phyloP scores from a whole-genome alignment of 2,797 vertebrate genomes.

The Esox lucius region DNA sequence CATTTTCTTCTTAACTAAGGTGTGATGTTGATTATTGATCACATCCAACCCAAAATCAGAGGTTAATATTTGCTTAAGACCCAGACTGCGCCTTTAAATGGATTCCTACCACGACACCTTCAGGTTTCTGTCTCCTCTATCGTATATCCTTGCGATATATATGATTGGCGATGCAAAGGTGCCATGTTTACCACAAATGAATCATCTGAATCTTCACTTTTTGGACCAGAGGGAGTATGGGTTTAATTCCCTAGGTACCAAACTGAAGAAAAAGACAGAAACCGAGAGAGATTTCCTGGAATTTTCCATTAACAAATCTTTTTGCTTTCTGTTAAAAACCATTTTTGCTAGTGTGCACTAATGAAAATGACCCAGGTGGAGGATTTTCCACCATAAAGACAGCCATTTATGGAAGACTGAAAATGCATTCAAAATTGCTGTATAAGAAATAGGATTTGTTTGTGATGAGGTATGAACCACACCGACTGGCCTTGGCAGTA shows the following conservation, averaged over 20 bases:
- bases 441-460: not conserved
- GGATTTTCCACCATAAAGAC: not conserved
- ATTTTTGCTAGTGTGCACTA: not conserved
- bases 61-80: too few species aligned
- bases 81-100: not conserved
- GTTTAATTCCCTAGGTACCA: not conserved
- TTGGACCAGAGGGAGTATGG: not conserved
- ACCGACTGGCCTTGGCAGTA: constrained; percentile 54
- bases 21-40: too few species aligned
- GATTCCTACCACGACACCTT: not conserved
- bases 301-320: not conserved
- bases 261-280: not conserved
- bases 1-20: too few species aligned
- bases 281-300: not conserved
- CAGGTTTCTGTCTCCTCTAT: not conserved
- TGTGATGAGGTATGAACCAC: constrained; percentile 28
- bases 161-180: not conserved
- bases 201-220: not conserved
- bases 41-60: too few species aligned
- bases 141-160: not conserved
- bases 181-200: not conserved
- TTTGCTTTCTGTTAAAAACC: not conserved
- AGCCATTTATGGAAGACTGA: not conserved
- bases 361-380: not conserved
- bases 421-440: not conserved